These are phyloP conservation scores for Nomada ruficornis DNA, from an alignment of 2,888 invertebrate species.

Conservation along the genomic window DNA sequence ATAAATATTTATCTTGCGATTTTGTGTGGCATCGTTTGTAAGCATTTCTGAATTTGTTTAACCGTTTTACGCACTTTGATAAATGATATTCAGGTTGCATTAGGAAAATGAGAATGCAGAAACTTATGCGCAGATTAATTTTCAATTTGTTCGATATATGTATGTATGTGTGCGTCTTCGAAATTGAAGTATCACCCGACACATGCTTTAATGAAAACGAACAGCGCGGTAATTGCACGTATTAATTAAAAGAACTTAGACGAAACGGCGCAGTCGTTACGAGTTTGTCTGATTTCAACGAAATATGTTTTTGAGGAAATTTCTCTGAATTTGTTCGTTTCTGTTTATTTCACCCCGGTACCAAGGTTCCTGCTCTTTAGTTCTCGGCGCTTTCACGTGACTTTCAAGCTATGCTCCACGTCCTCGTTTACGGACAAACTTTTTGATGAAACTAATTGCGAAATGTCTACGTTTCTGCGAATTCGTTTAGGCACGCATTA, in stretches of 20 bases:
- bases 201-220: constrained; percentile 5
- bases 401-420: neutral
- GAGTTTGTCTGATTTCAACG: constrained; percentile 44
- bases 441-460: constrained; percentile 25
- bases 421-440: constrained; percentile 4
- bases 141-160: no score
- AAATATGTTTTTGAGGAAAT: constrained; percentile 34
- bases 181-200: no score
- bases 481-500: neutral
- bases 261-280: neutral
- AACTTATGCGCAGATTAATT: no score
- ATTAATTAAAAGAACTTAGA: constrained; percentile 51
- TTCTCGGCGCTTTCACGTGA: neutral
- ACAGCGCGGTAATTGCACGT: constrained; percentile 45
- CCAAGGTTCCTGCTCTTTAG: neutral
- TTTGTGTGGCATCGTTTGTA: no score
- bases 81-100: no score
- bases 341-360: neutral
- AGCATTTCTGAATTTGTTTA: neutral
- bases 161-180: no score
- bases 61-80: no score
- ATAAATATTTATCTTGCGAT: no score
- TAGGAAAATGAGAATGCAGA: no score
- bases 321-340: constrained; percentile 17
- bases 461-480: neutral